Percentiles rank a stretch among this genome's conserved stretches.
Evolutionary conservation across 2,113 vertebrate genomes (phyloP).

Genomic region (Ptilorrhoa leucosticta): DNA sequence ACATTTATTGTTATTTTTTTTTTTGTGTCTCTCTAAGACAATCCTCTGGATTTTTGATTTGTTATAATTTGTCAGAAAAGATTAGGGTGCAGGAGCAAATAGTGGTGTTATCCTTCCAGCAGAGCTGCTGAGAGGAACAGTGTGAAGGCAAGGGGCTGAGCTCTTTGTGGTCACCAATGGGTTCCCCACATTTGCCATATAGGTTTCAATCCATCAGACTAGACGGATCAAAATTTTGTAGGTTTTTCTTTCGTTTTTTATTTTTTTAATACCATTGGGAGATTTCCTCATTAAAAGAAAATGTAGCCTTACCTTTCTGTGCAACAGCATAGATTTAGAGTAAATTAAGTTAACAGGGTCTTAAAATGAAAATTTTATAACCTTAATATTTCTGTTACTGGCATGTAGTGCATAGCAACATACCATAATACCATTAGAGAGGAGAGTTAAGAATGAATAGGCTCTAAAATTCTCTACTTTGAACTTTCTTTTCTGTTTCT

Average conservation of each 20-base stretch:
- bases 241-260: background rate
- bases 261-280: background rate
- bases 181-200: background rate
- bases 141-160: accelerated
- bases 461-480: background rate
- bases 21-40: background rate
- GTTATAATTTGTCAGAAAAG: background rate
- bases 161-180: background rate
- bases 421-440: background rate
- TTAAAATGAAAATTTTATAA: background rate
- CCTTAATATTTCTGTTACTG: background rate
- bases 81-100: background rate
- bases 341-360: background rate
- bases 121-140: background rate
- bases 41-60: background rate
- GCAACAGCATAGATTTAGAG: background rate
- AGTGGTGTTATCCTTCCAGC: background rate
- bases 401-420: background rate
- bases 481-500: background rate
- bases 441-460: background rate
- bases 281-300: background rate
- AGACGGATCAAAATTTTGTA: background rate
- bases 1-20: too few species aligned
- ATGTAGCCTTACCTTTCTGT: background rate
- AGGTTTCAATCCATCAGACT: background rate